Conservation (phyloP, 92 coral and sea anemone genomes). For the Porites rus region DNA sequence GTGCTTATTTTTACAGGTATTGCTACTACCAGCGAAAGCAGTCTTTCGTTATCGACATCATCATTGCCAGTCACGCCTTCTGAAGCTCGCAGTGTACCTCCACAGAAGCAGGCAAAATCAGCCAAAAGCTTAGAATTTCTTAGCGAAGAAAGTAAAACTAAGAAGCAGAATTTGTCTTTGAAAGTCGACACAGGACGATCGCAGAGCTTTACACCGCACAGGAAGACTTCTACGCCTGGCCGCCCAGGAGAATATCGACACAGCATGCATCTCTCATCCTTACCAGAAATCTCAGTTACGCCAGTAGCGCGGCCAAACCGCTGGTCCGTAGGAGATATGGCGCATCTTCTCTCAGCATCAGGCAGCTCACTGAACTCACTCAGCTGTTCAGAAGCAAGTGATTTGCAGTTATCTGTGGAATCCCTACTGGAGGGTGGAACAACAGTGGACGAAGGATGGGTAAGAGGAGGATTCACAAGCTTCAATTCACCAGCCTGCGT, state of each 20-base stretch:
- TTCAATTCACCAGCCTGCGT: background rate
- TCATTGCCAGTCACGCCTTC: slow-evolving; percentile 8
- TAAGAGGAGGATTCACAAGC: background rate
- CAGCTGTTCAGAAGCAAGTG: slow-evolving; percentile 29
- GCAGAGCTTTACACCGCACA: slow-evolving; percentile 53
- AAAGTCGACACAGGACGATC: background rate
- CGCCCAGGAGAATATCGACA: slow-evolving; percentile 5
- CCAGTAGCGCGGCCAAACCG: slow-evolving; percentile 35
- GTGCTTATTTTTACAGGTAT: background rate
- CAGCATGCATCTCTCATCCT: slow-evolving; percentile 62
- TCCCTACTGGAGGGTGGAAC: slow-evolving; percentile 32
- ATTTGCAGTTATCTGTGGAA: slow-evolving; percentile 39
- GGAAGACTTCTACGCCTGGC: slow-evolving; percentile 59
- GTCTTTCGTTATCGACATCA: slow-evolving; percentile 20
- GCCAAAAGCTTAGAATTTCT: slow-evolving; percentile 53
- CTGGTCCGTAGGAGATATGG: slow-evolving; percentile 37
- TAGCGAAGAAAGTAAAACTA: slow-evolving; percentile 41
- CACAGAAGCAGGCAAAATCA: slow-evolving; percentile 37
- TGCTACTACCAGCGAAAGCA: slow-evolving; percentile 38
- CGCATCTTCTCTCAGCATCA: slow-evolving; percentile 6
- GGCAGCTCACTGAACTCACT: slow-evolving; percentile 21
- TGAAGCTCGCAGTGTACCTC: slow-evolving; percentile 7
- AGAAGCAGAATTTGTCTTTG: slow-evolving; percentile 12
- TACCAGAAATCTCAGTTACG: slow-evolving; percentile 58
- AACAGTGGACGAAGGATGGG: slow-evolving; percentile 42